Evolutionary conservation across 2,113 vertebrate species (phyloP).

Genomic region (Carassius auratus): DNA sequence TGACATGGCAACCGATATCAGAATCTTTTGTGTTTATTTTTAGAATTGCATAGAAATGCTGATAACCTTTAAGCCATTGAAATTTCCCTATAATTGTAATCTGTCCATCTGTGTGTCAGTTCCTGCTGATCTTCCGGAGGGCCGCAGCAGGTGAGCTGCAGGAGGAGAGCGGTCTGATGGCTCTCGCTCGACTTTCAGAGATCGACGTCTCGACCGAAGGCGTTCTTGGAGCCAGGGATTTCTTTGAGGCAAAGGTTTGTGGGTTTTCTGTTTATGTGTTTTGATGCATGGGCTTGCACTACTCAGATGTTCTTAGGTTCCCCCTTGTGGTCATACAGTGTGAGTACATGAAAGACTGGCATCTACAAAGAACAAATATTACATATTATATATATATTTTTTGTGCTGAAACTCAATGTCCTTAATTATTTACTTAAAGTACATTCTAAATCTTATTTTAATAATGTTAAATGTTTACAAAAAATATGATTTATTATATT

Average conservation of each 20-base stretch:
- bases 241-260: slow-evolving; percentile 96
- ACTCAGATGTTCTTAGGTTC: background rate
- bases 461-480: background rate
- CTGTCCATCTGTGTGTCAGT: slow-evolving; percentile 73
- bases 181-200: slow-evolving; percentile 90
- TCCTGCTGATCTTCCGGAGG: slow-evolving; percentile 91
- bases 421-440: background rate
- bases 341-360: background rate
- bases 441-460: background rate
- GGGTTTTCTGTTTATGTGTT: background rate
- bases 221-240: slow-evolving; percentile 91
- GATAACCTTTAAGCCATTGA: slow-evolving; percentile 29
- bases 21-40: slow-evolving; percentile 11
- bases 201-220: slow-evolving; percentile 91
- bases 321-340: background rate
- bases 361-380: too few species aligned
- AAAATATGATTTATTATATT: background rate
- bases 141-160: slow-evolving; percentile 88
- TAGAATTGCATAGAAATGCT: background rate
- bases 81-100: background rate
- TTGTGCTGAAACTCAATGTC: background rate
- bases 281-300: background rate
- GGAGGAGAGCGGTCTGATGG: slow-evolving; percentile 91
- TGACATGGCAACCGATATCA: background rate
- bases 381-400: background rate